Base-by-base conservation (phyloP, 2,113 vertebrate genomes). In the Phyllostomus hastatus region DNA sequence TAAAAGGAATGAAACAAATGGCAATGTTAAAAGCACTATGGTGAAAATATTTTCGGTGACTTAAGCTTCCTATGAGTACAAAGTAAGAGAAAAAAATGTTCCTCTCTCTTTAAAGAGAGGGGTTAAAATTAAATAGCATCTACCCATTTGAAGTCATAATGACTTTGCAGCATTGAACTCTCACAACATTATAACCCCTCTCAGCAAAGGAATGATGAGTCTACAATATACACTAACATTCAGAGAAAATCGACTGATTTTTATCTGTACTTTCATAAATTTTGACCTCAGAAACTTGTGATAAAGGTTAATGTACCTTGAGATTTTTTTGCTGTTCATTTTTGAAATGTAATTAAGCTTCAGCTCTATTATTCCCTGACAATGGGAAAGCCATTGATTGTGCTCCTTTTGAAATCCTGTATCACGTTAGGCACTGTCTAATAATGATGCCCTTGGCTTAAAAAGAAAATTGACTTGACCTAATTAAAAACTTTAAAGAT, bases 381-480 rank as follows among this genome's bases (percentile, higher is more conserved):
- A 95, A 50, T 96, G 64, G 15, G 90, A 88, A 96, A 96, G 7
- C 84, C 10, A 97, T 95, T 83, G 64, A 95, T n/a, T 97, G 72
- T 54, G 87, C 69, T 54, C 4, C 79, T 80, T 75, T 95, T 96
- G 69, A 78, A 97, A 97, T 95, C 93, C 10, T 57, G 31, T 76
- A 95, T 54, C 10, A 92, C 80, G 94, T 72, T 94, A 64, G 90
- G 90, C 69, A 8, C 80, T 97, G 97, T 96, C 52, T 96, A 95
- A 87, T 96, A 96, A 96, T 84, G 76, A 96, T 35, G 93, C 81
- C 52, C n/a, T 92, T 95, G 87, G 48, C 48, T 95, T 97, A 93
- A 97, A 95, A 98, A 52, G 70, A 97, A 97, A 97, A 98, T 97
- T 97, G 61, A 94, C 88, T 97, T 97, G 97, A 97, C 41, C 72